Evolutionary conservation across 2,113 vertebrate genomes (phyloP), one percentile per base, ranked within the genome.

Genomic region (Oriolus oriolus): DNA sequence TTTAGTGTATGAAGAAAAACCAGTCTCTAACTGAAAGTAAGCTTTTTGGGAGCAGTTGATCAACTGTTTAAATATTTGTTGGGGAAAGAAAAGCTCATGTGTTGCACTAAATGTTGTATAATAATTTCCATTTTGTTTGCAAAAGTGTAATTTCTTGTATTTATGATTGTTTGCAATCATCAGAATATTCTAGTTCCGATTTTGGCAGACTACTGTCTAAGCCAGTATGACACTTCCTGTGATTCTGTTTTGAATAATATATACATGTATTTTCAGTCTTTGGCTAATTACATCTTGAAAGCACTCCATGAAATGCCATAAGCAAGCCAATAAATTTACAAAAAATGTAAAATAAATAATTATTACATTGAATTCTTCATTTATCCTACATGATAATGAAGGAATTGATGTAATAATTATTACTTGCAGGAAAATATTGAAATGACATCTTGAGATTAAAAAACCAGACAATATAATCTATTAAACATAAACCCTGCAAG

Each of bases 31-130:
- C 14, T 53, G 22, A 74, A 82, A 37, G 13, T 11, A 60, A 69
- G 16, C 4, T 11, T 78, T 69, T 69, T 74, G 37, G 27, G 39
- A 92, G 22, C n/a, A 64, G 14, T 20, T 76, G 39, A 20, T 63
- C 24, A 63, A 11, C 33, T 50, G 22, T 33, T 77, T 68, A 59
- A 90, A 33, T 76, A 23, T 52, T n/a, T 5, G 16, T n/a, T 30
- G n/a, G 2, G 6, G 10, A 0, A 1, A 2, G 6, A 20, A 28
- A 80, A 44, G 4, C 49, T 82, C 14, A 49, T 41, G 23, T 61
- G 12, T 81, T 81, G 37, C 14, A 35, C 18, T 50, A 39, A 42
- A 49, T 27, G 4, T 27, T 66, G 13, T 50, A 16, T 30, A 24
- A 87, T 44, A 39, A 53, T 21, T 65, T 71, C 31, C 22, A 31